phyloP scores from a whole-genome alignment of 1,140 invertebrate species.

The Panagrolaimus sp. region DNA sequence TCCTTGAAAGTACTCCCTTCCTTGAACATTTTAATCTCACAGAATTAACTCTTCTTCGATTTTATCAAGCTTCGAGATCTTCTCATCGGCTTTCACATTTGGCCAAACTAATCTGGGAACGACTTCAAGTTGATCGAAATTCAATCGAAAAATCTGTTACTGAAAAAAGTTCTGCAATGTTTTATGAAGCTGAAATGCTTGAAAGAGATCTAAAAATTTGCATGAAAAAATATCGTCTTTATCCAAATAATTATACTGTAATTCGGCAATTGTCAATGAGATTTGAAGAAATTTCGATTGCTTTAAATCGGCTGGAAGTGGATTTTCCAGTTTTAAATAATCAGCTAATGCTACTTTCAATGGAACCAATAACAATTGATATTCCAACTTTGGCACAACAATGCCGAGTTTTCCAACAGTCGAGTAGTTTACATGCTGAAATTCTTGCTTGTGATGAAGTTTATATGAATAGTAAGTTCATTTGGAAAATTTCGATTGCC shows the following conservation, averaged over 20 bases:
- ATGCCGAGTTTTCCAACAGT: conserved; percentile 22
- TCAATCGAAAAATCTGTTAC: conserved; percentile 28
- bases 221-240: conserved; percentile 35
- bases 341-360: conserved; percentile 23
- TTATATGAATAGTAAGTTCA: conserved; percentile 35
- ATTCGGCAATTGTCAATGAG: conserved; percentile 26
- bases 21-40: conserved; percentile 23
- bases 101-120: conserved; percentile 29
- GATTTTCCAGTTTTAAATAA: conserved; percentile 28
- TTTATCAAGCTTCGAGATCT: conserved; percentile 32
- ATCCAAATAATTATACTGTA: conserved; percentile 29
- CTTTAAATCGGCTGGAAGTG: conserved; percentile 9
- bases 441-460: conserved; percentile 30
- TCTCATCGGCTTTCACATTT: conserved; percentile 21
- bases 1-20: neutral
- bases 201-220: conserved; percentile 24
- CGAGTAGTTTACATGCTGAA: conserved; percentile 36
- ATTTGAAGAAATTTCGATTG: conserved; percentile 24
- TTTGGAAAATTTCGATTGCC: too few relatives aligned
- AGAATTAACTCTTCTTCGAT: conserved; percentile 39
- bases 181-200: conserved; percentile 35
- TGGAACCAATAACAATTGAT: conserved; percentile 37
- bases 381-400: conserved; percentile 4
- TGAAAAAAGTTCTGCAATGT: conserved; percentile 18
- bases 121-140: conserved; percentile 29